A percentile compares a stretch with the other conserved stretches of the same genome.
Evolutionary conservation across 1,140 invertebrate species (phyloP).

Genomic region (Theocolax elegans): DNA sequence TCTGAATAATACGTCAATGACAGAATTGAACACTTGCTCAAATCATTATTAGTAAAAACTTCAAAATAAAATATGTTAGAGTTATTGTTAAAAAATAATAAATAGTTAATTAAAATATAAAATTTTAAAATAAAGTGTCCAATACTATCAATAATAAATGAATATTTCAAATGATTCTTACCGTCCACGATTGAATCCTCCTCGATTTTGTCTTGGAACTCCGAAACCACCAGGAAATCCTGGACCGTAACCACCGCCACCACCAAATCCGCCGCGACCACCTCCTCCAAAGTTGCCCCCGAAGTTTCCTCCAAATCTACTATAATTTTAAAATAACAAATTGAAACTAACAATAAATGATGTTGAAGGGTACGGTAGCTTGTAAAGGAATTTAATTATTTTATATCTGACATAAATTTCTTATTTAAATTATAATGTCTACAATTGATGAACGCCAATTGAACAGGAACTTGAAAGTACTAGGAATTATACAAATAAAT

Average conservation of each 20-base stretch:
- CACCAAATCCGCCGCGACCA: conserved; percentile 59
- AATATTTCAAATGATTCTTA: conserved; percentile 47
- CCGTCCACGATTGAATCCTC: conserved; percentile 68
- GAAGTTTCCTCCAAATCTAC: conserved; percentile 35
- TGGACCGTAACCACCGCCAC: conserved; percentile 54
- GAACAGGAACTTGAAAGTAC: no score
- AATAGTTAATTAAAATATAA: neutral
- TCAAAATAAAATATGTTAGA: no score
- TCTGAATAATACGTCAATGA: conserved; percentile 37
- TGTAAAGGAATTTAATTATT: no score
- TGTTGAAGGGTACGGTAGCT: neutral
- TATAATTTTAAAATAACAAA: neutral
- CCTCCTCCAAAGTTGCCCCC: conserved; percentile 56
- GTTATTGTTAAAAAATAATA: no score
- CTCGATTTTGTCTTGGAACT: conserved; percentile 60
- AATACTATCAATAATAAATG: neutral
- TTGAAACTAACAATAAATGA: neutral
- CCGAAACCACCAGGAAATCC: conserved; percentile 66
- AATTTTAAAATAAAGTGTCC: neutral
- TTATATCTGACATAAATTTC: no score
- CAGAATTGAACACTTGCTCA: conserved; percentile 17
- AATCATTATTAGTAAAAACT: no score
- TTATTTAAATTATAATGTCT: no score
- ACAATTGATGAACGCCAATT: no score
- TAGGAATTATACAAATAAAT: no score